Base-by-base conservation (phyloP, 2,113 vertebrate genomes). In the Pyrgilauda ruficollis region DNA sequence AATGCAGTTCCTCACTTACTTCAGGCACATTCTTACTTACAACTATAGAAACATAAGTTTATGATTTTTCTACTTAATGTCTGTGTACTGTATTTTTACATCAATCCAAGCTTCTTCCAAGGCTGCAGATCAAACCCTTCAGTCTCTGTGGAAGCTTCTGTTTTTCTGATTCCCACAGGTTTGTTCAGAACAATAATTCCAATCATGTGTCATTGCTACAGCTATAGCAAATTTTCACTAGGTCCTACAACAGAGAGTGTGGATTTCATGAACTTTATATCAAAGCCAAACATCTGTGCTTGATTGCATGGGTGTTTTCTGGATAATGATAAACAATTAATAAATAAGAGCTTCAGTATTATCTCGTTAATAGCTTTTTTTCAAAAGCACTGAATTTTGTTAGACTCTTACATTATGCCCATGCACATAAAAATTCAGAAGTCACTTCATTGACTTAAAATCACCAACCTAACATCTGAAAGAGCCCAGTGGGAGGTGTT, bases 171-270 rank as follows among this genome's bases (percentile, higher is more conserved):
- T 26, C n/a, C 23, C n/a, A 35, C 23, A 37, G 58, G 35, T 19
- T 31, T 49, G 14, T 35, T 75, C n/a, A 69, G 44, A 82, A 24
- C 43, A 67, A 17, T 17, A 47, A 73, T 2, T 81, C 37, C 19
- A 17, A 2, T 17, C 0, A 0, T 8, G 10, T 50, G 56, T 10
- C 9, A 23, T 15, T 61, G 50, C 30, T 46, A 15, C 37, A 66
- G 49, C 1, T 2, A 56, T 5, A 79, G 9, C 15, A 41, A 72
- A 64, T 56, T 64, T 26, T 18, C 24, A 28, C 23, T 21, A 9
- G 16, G 7, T 50, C 21, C 37, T 49, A 30, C 31, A 21, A 7
- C 7, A 56, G 28, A 56, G 33, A 39, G 12, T 7, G 10, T 44
- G 43, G 37, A 46, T 87, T 90, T 53, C 30, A 11, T 11, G 23